Percentiles rank a stretch among this genome's conserved stretches.
These are phyloP conservation scores for Lamellibrachia columna DNA, from an alignment of 2,888 invertebrate genomes.

Conservation along the genomic window DNA sequence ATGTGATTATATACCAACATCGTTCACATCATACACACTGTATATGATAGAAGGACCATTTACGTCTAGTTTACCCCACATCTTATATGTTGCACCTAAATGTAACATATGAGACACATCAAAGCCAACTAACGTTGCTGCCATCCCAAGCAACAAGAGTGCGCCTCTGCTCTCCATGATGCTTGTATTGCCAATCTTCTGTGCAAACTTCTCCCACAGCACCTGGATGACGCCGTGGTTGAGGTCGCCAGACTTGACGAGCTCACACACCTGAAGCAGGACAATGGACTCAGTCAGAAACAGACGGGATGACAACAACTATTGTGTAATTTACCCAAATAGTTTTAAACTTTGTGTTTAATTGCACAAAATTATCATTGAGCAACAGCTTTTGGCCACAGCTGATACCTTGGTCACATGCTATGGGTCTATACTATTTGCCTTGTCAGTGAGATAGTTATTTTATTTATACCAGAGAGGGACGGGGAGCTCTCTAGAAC, in stretches of 20 bases:
- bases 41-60: no score
- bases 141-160: constrained; percentile 82
- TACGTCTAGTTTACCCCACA: no score
- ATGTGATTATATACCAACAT: no score
- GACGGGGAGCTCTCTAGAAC: no score
- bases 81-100: background rate
- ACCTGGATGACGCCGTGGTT: constrained; percentile 71
- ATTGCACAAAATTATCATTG: no score
- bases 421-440: no score
- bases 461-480: no score
- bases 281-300: background rate
- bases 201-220: constrained; percentile 84
- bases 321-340: background rate
- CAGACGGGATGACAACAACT: background rate
- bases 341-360: no score
- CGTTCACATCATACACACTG: no score
- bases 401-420: no score
- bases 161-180: constrained; percentile 79
- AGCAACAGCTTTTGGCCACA: no score
- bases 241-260: constrained; percentile 72
- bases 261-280: constrained; percentile 69
- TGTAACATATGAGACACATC: background rate
- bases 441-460: no score
- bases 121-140: constrained; percentile 68
- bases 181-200: constrained; percentile 76